Base-by-base conservation (phyloP, 2,113 vertebrate species). In the Burhinus bistriatus region DNA sequence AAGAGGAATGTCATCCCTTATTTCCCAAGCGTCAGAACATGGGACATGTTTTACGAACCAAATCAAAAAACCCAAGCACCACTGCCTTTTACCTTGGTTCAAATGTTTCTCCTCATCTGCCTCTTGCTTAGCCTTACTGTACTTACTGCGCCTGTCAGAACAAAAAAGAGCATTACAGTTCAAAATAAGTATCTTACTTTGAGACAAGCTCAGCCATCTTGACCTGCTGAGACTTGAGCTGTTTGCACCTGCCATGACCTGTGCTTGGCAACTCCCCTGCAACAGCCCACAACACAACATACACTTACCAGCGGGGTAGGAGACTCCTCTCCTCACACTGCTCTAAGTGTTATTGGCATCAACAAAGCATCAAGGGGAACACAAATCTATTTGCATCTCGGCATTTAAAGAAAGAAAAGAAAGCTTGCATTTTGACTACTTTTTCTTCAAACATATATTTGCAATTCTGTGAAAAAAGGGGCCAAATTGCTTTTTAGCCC, bases 111-210 rank as follows among this genome's bases (percentile, higher is more conserved):
- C 99, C 95, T 99, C 99, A 65, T 99, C 99, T 10, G 99, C 99
- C 97, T 99, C 99, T 96, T 99, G 99, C 97, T 99, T 99, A 27
- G 99, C 99, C 83, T 99, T 99, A 97, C 99, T 99, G 98, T 99
- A 99, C 81, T 99, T 99, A 97, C 99, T 99, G 97, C 99, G 98
- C 97, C 99, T 99, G 98, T 81, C 96, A 83, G 88, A 92, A 97
- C 78, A 97, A 94, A 97, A 96, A 65, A 97, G 55, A 93, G 57
- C 42, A 15, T 32, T 72, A 52, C n/a, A 70, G 73, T 36, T 91
- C 65, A 89, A 44, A 76, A 29, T 5, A 22, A 94, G 34, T 45
- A 84, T 47, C 61, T 79, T 47, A 6, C 80, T 45, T 69, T 29
- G 22, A 65, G 59, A 77, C 78, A 29, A 95, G 70, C 69, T 83